Conservation (phyloP, 92 coral and sea anemone species). For the Siderastrea radians region DNA sequence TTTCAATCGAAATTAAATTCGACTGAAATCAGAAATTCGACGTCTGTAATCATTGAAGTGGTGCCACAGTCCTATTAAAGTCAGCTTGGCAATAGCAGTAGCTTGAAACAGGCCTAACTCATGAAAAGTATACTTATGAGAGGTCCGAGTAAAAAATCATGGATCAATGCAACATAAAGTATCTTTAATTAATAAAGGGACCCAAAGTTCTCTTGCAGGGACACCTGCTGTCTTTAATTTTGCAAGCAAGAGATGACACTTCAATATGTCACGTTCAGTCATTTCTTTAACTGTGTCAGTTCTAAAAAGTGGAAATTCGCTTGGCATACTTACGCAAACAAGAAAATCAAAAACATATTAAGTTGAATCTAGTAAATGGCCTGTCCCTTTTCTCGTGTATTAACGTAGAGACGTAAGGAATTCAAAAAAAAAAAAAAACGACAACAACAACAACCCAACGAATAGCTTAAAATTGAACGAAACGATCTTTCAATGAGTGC, state of each 20-base stretch:
- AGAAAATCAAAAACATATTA: too few species aligned
- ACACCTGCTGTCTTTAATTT: not conserved
- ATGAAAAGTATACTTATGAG: not conserved
- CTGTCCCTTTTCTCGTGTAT: too few species aligned
- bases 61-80: too few species aligned
- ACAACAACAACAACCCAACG: not conserved
- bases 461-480: not conserved
- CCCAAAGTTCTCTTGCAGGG: not conserved
- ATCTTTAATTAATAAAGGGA: not conserved
- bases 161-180: not conserved
- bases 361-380: too few species aligned
- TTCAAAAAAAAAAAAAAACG: not conserved
- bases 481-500: not conserved
- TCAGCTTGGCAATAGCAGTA: too few species aligned
- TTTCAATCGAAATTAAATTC: too few species aligned
- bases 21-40: too few species aligned
- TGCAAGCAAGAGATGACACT: not conserved
- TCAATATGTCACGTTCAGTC: not conserved
- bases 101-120: too few species aligned
- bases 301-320: constrained; percentile 1
- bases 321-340: not conserved
- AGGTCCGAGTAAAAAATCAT: not conserved
- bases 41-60: too few species aligned
- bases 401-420: not conserved
- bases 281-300: not conserved